A percentile compares a stretch with the other conserved stretches of the same genome.
Conservation (phyloP, 2,797 vertebrate genomes). For the Rhynchotus rufescens region DNA sequence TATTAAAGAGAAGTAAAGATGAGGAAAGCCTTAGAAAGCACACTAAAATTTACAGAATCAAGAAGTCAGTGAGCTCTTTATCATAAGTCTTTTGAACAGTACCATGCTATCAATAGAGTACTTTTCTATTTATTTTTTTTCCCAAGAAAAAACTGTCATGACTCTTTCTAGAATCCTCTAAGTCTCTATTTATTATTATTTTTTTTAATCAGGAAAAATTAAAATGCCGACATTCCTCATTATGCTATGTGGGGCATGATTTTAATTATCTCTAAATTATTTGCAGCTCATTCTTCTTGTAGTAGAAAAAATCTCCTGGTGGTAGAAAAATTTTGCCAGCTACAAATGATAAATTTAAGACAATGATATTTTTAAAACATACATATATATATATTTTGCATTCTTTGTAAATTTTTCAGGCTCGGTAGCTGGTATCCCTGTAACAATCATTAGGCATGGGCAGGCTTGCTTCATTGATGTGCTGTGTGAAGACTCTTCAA, state of each 20-base stretch:
- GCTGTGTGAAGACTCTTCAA: background rate
- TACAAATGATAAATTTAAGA: background rate
- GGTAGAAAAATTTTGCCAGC: background rate
- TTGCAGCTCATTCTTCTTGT: background rate
- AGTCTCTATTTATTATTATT: background rate
- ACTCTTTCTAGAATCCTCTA: background rate
- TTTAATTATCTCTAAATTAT: background rate
- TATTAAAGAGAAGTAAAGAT: background rate
- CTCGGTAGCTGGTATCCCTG: background rate
- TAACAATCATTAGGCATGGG: background rate
- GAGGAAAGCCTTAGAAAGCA: background rate
- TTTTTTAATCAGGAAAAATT: background rate
- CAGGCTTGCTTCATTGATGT: conserved; percentile 41
- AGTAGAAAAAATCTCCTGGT: background rate
- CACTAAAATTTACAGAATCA: background rate
- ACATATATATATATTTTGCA: too few relatives aligned
- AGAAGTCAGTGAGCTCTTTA: background rate
- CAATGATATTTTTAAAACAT: background rate
- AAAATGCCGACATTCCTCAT: background rate
- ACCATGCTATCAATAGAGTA: background rate
- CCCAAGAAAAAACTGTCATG: background rate
- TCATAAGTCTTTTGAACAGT: background rate
- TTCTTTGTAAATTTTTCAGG: background rate
- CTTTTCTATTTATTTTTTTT: background rate
- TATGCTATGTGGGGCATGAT: background rate